Evolutionary conservation across 2,113 vertebrate species (phyloP), one percentile per base, ranked within the genome.

Genomic region (Pholis gunnellus): DNA sequence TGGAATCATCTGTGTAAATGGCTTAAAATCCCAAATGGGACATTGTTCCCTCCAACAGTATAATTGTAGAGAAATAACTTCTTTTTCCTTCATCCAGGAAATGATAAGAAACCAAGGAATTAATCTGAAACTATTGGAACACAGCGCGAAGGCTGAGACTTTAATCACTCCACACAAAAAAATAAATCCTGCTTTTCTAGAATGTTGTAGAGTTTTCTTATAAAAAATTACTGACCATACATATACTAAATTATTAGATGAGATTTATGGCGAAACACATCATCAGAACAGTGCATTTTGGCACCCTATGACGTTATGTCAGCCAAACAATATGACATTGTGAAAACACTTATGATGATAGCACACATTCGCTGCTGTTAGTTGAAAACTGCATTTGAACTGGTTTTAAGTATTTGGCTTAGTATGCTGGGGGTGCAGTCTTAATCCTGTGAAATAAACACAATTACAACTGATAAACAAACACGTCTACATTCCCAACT

Each of bases 1-100:
- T 81, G 92, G 94, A 94, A 91, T 95, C 92, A 90, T 95, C 94
- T 95, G 92, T 94, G 94, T 94, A 95, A 95, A 95, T 93, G 93
- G 91, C 89, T 92, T 64, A 81, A 94, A 95, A 95, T 95, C 94
- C 94, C 94, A 85, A 86, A 92, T 91, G 94, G 94, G 93, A 92
- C 89, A 87, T 83, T 85, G 81, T 73, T 93, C 91, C 87, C 85
- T 89, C 87, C 89, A 87, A 90, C 84, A 82, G 81, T 79, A 88
- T 92, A 91, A 90, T 92, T 92, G 91, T 86, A 69, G 40, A 67
- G 79, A 86, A 91, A 88, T 78, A 91, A 87, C 79, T 85, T 84
- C n/a, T 81, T 87, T 82, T 82, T 74, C n/a, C 82, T 83, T 84
- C 69, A 81, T 83, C 31, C 78, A 80, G 88, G 83, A 91, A 90